These are phyloP conservation scores for Hydrotaea cyrtoneurina DNA, from an alignment of 2,888 invertebrate genomes.

Conservation along the genomic window DNA sequence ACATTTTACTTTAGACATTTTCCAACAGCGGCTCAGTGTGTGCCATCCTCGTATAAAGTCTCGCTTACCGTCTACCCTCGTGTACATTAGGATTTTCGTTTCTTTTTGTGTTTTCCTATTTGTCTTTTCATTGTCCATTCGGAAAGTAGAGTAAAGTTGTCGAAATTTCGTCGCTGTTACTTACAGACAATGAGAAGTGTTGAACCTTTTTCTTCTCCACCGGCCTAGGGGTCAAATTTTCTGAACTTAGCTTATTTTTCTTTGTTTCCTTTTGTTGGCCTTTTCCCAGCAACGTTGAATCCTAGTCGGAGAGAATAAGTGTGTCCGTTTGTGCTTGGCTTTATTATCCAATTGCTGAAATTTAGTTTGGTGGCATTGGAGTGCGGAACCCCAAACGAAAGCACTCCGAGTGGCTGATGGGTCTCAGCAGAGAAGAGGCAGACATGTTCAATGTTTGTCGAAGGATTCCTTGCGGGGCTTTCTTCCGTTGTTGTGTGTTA, in stretches of 20 bases:
- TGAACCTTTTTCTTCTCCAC: not conserved
- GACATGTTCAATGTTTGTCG: not conserved
- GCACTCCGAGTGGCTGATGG: not conserved
- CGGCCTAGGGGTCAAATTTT: slow-evolving; percentile 3
- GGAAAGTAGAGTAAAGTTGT: slow-evolving; percentile 13
- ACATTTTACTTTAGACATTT: too few relatives aligned
- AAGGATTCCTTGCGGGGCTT: not conserved
- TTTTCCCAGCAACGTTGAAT: not conserved
- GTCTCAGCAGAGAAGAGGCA: not conserved
- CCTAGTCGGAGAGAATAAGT: not conserved
- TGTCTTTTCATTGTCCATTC: not conserved
- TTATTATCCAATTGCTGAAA: not conserved
- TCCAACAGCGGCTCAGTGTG: too few relatives aligned
- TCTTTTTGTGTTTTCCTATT: not conserved
- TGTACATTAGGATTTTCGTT: not conserved
- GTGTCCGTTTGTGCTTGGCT: not conserved
- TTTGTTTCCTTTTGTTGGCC: not conserved
- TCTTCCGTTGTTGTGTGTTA: not conserved
- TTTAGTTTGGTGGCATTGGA: not conserved
- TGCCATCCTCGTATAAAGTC: too few relatives aligned
- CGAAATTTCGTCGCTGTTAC: not conserved
- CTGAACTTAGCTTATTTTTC: slow-evolving; percentile 4
- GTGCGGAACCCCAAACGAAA: not conserved
- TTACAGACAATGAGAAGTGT: not conserved
- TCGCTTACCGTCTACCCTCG: too few relatives aligned